Evolutionary conservation across 2,797 vertebrate genomes (phyloP).

Genomic region (Natrix natrix): DNA sequence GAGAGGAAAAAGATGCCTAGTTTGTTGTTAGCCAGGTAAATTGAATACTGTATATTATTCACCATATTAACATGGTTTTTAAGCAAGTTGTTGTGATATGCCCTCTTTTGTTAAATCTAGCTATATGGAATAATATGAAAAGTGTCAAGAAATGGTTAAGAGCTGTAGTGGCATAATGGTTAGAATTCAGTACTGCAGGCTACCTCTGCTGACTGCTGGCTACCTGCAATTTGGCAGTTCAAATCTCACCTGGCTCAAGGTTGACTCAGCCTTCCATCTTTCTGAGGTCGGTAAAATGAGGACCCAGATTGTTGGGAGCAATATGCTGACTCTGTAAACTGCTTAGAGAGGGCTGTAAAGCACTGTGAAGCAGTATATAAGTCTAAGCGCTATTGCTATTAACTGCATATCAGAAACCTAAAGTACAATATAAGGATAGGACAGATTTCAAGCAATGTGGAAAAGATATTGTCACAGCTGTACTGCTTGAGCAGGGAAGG

Average conservation of each 20-base stretch:
- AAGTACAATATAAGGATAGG: constrained; percentile 8
- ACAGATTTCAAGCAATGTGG: constrained; percentile 28
- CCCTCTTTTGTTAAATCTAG: constrained; percentile 18
- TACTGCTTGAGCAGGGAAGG: background rate
- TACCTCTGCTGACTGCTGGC: background rate
- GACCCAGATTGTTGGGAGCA: background rate
- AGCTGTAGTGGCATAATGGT: background rate
- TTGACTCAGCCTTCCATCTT: too few species aligned
- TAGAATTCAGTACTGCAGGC: background rate
- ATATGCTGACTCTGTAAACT: background rate
- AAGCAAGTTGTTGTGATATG: background rate
- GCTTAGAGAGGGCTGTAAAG: background rate
- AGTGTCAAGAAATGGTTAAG: constrained; percentile 26
- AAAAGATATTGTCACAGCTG: constrained; percentile 20
- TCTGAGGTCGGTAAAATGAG: too few species aligned
- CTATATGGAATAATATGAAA: constrained; percentile 1
- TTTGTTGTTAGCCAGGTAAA: constrained; percentile 16
- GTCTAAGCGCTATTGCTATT: background rate
- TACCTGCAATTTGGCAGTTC: background rate
- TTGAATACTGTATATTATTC: background rate
- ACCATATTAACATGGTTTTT: background rate
- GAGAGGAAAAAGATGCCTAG: background rate
- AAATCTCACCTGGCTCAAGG: background rate
- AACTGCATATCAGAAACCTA: constrained; percentile 34
- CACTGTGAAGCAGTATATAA: too few species aligned